Percentiles rank a stretch among this genome's conserved stretches.
Evolutionary conservation across 2,113 vertebrate genomes (phyloP).

Genomic region (Notothenia rossii): DNA sequence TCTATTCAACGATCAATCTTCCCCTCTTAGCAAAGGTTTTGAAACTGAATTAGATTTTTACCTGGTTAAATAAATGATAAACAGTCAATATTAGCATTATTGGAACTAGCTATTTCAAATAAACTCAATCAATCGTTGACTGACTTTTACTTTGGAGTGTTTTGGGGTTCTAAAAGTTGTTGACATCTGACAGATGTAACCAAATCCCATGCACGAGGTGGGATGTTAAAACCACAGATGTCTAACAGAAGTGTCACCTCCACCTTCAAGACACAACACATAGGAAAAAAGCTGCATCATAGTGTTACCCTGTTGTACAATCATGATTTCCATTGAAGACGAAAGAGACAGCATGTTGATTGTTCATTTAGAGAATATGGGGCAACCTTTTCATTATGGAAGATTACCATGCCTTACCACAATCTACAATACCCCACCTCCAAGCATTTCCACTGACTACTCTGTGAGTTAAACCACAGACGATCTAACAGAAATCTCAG

Average conservation of each 20-base stretch:
- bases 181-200: constrained; percentile 15
- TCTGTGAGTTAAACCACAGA: constrained; percentile 22
- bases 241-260: background rate
- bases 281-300: constrained; percentile 42
- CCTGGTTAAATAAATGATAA: no score
- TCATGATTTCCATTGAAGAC: constrained; percentile 34
- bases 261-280: constrained; percentile 38
- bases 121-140: background rate
- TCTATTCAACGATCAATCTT: no score
- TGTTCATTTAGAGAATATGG: constrained; percentile 30
- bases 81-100: no score
- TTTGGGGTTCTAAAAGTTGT: constrained; percentile 4
- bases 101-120: background rate
- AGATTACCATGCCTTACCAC: constrained; percentile 1
- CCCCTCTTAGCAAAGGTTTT: no score
- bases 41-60: no score
- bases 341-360: background rate
- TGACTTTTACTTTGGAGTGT: background rate
- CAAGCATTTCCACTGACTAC: constrained; percentile 45
- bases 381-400: background rate
- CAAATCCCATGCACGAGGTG: background rate
- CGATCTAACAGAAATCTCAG: background rate
- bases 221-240: constrained; percentile 17
- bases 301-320: background rate
- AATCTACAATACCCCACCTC: constrained; percentile 9